Evolutionary conservation across 1,140 invertebrate species (phyloP).

Genomic region (Cotesia vestalis): DNA sequence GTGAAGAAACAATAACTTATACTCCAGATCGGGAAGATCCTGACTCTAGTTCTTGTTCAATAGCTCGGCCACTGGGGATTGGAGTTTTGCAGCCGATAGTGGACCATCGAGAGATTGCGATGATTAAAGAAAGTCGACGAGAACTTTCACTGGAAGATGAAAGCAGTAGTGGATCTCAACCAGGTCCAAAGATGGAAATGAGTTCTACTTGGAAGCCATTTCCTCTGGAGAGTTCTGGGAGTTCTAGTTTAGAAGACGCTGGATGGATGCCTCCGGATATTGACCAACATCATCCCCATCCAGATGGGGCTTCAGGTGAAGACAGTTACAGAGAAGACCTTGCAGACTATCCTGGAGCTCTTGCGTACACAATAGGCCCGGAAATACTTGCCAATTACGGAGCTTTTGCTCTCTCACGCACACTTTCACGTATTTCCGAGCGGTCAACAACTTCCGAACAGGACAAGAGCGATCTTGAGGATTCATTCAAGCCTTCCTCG

Average conservation of each 20-base stretch:
- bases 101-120: slow-evolving; percentile 58
- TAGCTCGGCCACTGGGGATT: slow-evolving; percentile 78
- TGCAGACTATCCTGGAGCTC: slow-evolving; percentile 76
- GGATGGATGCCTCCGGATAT: slow-evolving; percentile 80
- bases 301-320: slow-evolving; percentile 70
- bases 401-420: slow-evolving; percentile 76
- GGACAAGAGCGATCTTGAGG: slow-evolving; percentile 80
- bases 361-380: slow-evolving; percentile 75
- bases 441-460: slow-evolving; percentile 86
- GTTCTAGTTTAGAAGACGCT: slow-evolving; percentile 80
- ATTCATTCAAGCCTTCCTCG: slow-evolving; percentile 83
- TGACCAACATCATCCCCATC: slow-evolving; percentile 67
- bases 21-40: slow-evolving; percentile 73
- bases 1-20: slow-evolving; percentile 63
- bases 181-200: slow-evolving; percentile 69
- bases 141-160: slow-evolving; percentile 60
- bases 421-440: slow-evolving; percentile 86
- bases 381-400: slow-evolving; percentile 76
- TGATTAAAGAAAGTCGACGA: slow-evolving; percentile 52
- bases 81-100: slow-evolving; percentile 69
- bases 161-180: slow-evolving; percentile 78
- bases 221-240: slow-evolving; percentile 80
- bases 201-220: slow-evolving; percentile 82
- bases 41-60: slow-evolving; percentile 81
- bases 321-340: slow-evolving; percentile 78